Percentiles rank a stretch among this genome's conserved stretches.
Evolutionary conservation across 2,888 invertebrate species (phyloP).

Genomic region (Dicroscelio sp.): DNA sequence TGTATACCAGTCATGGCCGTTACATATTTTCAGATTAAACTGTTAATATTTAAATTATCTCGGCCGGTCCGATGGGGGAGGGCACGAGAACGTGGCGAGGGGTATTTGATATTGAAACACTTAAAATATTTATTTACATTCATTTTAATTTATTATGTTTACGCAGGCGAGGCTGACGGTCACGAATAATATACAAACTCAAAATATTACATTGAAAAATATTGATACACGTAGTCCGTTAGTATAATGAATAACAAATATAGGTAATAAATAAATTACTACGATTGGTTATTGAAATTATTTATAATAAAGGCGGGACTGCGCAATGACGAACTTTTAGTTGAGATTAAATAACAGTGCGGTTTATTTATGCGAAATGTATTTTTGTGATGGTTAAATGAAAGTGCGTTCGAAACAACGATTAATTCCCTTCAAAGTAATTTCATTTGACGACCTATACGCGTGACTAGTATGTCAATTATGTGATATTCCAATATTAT

Average conservation of each 20-base stretch:
- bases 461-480: too few species aligned
- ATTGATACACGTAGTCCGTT: background rate
- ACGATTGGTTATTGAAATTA: background rate
- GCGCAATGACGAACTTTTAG: too few species aligned
- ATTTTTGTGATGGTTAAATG: too few species aligned
- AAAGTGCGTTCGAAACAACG: too few species aligned
- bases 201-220: background rate
- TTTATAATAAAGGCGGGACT: too few species aligned
- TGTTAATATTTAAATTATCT: conserved; percentile 25
- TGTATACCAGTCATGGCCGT: background rate
- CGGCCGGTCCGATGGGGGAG: background rate
- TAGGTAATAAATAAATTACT: conserved; percentile 23
- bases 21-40: background rate
- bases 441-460: too few species aligned
- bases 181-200: background rate
- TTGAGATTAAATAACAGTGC: background rate
- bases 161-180: background rate
- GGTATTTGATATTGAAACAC: too few species aligned
- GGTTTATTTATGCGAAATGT: too few species aligned
- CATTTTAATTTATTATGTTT: background rate
- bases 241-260: conserved; percentile 9
- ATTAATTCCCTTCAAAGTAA: too few species aligned
- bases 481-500: too few species aligned
- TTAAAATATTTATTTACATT: conserved; percentile 37
- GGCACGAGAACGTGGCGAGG: background rate